Base-by-base conservation (phyloP, 2,888 invertebrate species). In the Athalia circularis region DNA sequence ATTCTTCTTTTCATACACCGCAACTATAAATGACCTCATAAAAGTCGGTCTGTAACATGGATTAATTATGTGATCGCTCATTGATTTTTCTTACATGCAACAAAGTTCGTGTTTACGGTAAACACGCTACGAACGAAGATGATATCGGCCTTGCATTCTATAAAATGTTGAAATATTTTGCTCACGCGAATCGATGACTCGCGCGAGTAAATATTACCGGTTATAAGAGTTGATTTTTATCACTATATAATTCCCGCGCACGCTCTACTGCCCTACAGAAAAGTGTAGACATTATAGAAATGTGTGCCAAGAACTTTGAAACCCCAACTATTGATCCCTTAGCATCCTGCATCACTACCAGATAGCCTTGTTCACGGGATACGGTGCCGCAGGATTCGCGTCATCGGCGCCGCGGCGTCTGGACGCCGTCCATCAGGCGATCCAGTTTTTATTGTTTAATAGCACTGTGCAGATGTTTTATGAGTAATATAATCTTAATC, bases 331-430 rank as follows among this genome's bases (percentile, higher is more conserved):
- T 85, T 79, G 85, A 85, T 84, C 65, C 15, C 47, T 13, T 8
- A 61, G 68, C 80, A 70, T 86, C 83, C 85, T 85, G 83, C 84
- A 81, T 64, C 75, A 64, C 59, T 48, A 43, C 52, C 50, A 62
- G 61, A 64, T 62, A 62, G 48, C 50, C 50, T 77, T 81, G 86
- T 80, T 83, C 86, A 82, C 45, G 65, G 79, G 72, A 68, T 79
- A 77, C 57, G 54, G 13, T 54, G 47, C 45, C 11, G 7, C 45
- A 13, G 54, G 70, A 47, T 68, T 45, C 54, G 61, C 78, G 67
- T 57, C 45, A n/a, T 74, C 77, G 83, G 82, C 84, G 84, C 80
- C 83, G 29, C 77, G 81, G 80, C 80, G 77, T 81, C 80, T 80
- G 65, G 81, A 78, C 79, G 81, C 77, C 79, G 67, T 13, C 62